phyloP scores from a whole-genome alignment of 2,113 vertebrate genomes.

The Desmodus rotundus region DNA sequence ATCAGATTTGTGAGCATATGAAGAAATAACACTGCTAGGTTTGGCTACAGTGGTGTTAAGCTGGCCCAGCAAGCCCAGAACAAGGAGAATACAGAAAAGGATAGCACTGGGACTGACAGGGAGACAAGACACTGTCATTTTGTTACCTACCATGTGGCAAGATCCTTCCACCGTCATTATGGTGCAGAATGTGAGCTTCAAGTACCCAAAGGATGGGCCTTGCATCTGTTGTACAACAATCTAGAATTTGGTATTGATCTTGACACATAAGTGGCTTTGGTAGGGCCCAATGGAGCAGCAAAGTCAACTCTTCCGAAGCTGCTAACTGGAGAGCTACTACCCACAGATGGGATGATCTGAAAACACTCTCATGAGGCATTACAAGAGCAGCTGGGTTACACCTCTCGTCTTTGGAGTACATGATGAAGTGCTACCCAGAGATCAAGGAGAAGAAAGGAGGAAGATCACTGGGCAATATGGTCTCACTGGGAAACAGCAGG shows the following conservation, averaged over 20 bases:
- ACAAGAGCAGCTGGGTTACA: slow-evolving; percentile 96
- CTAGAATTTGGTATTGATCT: slow-evolving; percentile 92
- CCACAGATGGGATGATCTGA: slow-evolving; percentile 96
- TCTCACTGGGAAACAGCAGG: slow-evolving; percentile 95
- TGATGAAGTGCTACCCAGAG: slow-evolving; percentile 97
- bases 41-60: slow-evolving; percentile 96
- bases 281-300: slow-evolving; percentile 95
- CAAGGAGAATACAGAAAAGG: slow-evolving; percentile 99
- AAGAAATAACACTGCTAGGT: slow-evolving; percentile 99
- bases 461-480: slow-evolving; percentile 97
- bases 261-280: slow-evolving; percentile 94
- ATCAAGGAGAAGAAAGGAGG: slow-evolving; percentile 98
- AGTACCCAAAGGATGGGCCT: slow-evolving; percentile 81
- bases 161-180: slow-evolving; percentile 98
- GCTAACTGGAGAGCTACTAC: slow-evolving; percentile 95
- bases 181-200: slow-evolving; percentile 99
- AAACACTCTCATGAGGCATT: slow-evolving; percentile 90
- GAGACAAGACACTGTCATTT: slow-evolving; percentile 97
- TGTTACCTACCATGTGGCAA: slow-evolving; percentile 96
- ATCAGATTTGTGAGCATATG: slow-evolving; percentile 94
- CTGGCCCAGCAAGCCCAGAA: slow-evolving; percentile 96
- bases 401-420: slow-evolving; percentile 95
- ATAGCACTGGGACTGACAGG: slow-evolving; percentile 96
- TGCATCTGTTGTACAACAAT: slow-evolving; percentile 84
- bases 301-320: slow-evolving; percentile 96